These are phyloP conservation scores for Danio choprae DNA, from an alignment of 2,797 vertebrate species.

Conservation along the genomic window DNA sequence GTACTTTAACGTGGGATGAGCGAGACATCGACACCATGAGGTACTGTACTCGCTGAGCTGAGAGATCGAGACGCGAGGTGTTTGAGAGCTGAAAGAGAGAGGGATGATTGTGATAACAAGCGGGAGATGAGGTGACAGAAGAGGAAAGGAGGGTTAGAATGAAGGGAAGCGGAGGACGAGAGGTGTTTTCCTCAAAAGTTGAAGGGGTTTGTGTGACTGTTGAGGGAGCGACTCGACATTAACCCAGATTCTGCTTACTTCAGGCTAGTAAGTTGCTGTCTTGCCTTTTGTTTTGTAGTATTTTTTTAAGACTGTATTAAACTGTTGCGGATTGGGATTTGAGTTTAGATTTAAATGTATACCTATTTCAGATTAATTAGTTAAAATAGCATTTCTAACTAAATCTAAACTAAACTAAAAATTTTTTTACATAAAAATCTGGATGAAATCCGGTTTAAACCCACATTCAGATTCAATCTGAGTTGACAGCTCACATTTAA, in stretches of 20 bases:
- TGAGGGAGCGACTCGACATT: constrained; percentile 4
- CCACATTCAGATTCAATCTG: no score
- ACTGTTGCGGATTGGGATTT: not conserved
- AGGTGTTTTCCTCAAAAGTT: constrained; percentile 34
- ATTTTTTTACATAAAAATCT: no score
- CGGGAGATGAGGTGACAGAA: constrained; percentile 41
- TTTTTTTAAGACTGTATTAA: not conserved
- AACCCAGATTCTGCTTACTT: constrained; percentile 40
- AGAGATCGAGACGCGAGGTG: constrained; percentile 35
- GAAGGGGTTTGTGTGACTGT: constrained; percentile 17
- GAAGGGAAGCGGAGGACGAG: not conserved
- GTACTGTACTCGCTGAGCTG: constrained; percentile 54
- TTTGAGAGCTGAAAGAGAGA: constrained; percentile 32
- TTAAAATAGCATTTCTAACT: no score
- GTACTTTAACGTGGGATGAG: constrained; percentile 47
- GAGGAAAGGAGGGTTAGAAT: constrained; percentile 6
- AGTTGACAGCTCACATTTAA: no score
- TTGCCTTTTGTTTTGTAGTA: not conserved
- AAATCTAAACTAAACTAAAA: no score
- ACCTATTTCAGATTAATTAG: not conserved
- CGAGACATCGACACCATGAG: constrained; percentile 58
- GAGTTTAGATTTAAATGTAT: not conserved
- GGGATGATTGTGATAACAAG: constrained; percentile 24
- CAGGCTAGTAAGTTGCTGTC: constrained; percentile 14
- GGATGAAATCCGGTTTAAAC: no score